Conservation (phyloP, 2,797 vertebrate species). For the Channallabes apus region DNA sequence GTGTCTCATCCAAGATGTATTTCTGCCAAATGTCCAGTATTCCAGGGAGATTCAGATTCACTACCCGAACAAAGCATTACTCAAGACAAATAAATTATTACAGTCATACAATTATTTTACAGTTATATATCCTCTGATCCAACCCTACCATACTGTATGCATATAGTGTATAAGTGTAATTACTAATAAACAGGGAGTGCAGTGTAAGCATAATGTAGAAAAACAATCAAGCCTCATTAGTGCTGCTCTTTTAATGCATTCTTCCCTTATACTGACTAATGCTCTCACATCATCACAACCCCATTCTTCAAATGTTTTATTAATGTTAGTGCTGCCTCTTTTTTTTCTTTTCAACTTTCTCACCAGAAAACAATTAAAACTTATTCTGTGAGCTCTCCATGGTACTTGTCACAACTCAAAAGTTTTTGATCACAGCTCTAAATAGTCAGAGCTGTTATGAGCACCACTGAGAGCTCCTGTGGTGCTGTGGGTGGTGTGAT, state of each 20-base stretch:
- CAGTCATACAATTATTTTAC: not conserved
- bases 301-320: not conserved
- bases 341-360: not conserved
- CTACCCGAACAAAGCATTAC: not conserved
- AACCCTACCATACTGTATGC: not conserved
- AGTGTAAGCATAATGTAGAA: not conserved
- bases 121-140: not conserved
- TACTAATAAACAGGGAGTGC: not conserved
- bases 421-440: conserved; percentile 24
- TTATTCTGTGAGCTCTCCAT: conserved; percentile 10
- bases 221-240: conserved; percentile 4
- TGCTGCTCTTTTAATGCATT: conserved; percentile 38
- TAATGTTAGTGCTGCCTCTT: not conserved
- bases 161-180: not conserved
- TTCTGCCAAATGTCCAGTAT: not conserved
- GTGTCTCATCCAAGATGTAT: not conserved
- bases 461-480: conserved; percentile 64
- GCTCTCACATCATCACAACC: not conserved
- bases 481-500: conserved; percentile 52
- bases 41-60: not conserved
- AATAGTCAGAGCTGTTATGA: conserved; percentile 40
- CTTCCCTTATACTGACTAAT: not conserved
- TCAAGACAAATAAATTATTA: too few relatives aligned
- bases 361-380: conserved; percentile 12
- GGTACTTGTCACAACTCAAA: not conserved